Conservation (phyloP, 2,113 vertebrate species). For the Kobus ellipsiprymnus region DNA sequence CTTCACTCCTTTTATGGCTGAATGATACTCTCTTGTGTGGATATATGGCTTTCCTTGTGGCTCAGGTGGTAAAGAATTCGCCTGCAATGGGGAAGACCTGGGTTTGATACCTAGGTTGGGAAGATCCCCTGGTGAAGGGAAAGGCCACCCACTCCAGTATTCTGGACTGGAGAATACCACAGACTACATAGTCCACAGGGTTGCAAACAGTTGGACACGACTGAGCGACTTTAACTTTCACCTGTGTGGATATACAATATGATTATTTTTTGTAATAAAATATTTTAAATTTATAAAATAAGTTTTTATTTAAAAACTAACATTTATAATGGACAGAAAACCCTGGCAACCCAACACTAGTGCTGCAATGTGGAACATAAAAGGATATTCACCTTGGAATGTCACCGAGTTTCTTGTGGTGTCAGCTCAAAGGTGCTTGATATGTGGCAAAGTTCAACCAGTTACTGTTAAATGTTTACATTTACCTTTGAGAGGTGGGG, state of each 20-base stretch:
- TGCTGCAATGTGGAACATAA: background rate
- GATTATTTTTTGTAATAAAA: background rate
- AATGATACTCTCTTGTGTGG: background rate
- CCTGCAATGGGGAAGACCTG: accelerated
- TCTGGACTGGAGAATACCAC: background rate
- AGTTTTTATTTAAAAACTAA: background rate
- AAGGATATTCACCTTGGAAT: background rate
- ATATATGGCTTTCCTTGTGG: background rate
- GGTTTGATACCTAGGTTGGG: background rate
- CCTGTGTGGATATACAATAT: background rate
- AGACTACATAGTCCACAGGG: background rate
- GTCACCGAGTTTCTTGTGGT: background rate
- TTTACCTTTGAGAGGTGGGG: background rate
- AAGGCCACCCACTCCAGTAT: background rate
- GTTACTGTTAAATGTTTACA: background rate
- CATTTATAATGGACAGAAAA: background rate
- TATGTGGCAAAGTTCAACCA: background rate
- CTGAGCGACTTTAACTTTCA: background rate
- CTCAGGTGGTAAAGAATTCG: background rate
- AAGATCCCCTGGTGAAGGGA: background rate
- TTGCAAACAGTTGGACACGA: background rate
- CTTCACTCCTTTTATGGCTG: background rate
- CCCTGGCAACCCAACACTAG: background rate
- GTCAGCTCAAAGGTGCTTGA: background rate
- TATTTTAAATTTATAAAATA: background rate